Evolutionary conservation across 2,113 vertebrate species (phyloP), one percentile per base, ranked within the genome.

Genomic region (Hippopotamus amphibius): DNA sequence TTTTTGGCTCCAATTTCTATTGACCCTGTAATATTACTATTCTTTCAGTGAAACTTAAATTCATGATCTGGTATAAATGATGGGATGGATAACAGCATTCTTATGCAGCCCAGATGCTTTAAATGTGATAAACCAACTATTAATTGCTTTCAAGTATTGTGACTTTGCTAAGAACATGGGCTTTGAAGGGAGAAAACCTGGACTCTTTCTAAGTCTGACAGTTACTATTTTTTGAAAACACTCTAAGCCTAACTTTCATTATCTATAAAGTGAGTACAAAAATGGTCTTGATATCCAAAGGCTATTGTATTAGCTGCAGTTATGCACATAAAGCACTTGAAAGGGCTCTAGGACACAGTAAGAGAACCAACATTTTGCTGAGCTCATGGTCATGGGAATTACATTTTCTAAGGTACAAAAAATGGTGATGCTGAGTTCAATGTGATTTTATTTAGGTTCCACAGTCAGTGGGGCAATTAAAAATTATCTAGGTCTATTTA

Each of bases 161-260:
- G 61, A 55, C 48, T 84, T 90, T 93, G 48, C 71, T 69, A 74
- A 61, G n/a, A 74, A 55, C 19, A 59, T n/a, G 30, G 57, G 7
- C 5, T 97, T 81, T 69, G 30, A 94, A 90, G 30, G n/a, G 3
- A 79, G 22, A 83, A 24, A 74, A 93, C 7, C 53, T 94, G 11
- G 22, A 61, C 10, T 92, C 21, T 59, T 81, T 76, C 28, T 53
- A 16, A 79, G 7, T 82, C 41, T 95, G 50, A 87, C 15, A 69
- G 43, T 81, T 46, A 80, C 41, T 83, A 9, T 55, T 76, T 66
- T 43, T 89, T 84, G n/a, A 92, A 94, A 95, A 94, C 9, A 82
- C 41, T 55, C 17, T 57, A 87, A 93, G 11, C 46, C 87, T 65
- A 68, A 59, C 17, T 85, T 87, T 79, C 17, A 37, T 66, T 93